Evolutionary conservation across 1,140 invertebrate species (phyloP), one percentile per base, ranked within the genome.

Genomic region (Idris sp.): DNA sequence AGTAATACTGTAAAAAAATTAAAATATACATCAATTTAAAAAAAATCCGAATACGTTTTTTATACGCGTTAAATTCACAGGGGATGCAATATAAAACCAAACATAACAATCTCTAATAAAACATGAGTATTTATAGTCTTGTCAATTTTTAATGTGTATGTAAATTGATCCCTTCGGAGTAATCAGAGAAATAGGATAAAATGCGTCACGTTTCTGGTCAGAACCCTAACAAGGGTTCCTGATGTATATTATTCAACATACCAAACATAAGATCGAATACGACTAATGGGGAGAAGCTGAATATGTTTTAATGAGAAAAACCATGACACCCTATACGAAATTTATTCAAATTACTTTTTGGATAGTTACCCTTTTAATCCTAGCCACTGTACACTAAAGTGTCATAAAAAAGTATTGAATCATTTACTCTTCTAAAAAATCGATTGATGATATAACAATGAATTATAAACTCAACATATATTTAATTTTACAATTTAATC

Each of bases 231-330:
- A 38, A 35, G 38, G 30, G 53, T 8, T 43, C 7, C n/a, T n/a
- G n/a, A n/a, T n/a, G n/a, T 14, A 5, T 51, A 44, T 58, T 68
- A 68, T 68, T 68, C 44, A 68, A 51, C 64, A 68, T 68, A 36
- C 53, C 64, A 43, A 58, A 58, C 53, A 28, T 51, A 51, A 49
- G 53, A 58, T 43, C 44, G 36, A 16, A 68, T 44, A 58, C 59
- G 43, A 44, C 53, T 19, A 68, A 36, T 58, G 53, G 64, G 64
- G 64, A 33, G 28, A 14, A 13, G 35, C 19, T 40, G 64, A 58
- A 68, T 68, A 43, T 51, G 64, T 1, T 35, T 68, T 69, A 69
- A 69, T 69, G 49, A 69, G 64, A 69, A 69, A 69, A 69, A 51
- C 53, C 64, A 59, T 59, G 36, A 59, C 64, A 43, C 64, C 44